These are phyloP conservation scores for Belonocnema kinseyi DNA, from an alignment of 1,140 invertebrate genomes.

Conservation along the genomic window DNA sequence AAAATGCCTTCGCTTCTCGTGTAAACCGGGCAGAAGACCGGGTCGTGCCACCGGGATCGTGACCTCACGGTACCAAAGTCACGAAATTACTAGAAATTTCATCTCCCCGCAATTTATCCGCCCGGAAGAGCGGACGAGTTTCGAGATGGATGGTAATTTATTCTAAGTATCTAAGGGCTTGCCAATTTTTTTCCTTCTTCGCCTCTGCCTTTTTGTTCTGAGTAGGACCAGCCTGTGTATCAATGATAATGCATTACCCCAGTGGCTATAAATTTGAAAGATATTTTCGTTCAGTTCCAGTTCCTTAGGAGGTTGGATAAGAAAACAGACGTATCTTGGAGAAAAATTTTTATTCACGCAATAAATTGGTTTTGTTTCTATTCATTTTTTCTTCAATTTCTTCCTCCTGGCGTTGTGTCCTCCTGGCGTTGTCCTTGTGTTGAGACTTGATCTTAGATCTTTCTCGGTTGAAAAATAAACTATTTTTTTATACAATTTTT, in stretches of 20 bases:
- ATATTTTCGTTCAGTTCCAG: slow-evolving; percentile 14
- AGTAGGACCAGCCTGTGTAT: not conserved
- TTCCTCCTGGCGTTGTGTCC: too few relatives aligned
- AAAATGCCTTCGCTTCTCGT: slow-evolving; percentile 55
- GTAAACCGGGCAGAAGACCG: slow-evolving; percentile 37
- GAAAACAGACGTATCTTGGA: not conserved
- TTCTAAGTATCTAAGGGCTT: slow-evolving; percentile 18
- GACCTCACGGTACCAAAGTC: slow-evolving; percentile 27
- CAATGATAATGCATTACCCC: slow-evolving; percentile 16
- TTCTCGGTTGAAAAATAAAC: too few relatives aligned
- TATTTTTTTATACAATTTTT: too few relatives aligned
- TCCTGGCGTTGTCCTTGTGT: too few relatives aligned
- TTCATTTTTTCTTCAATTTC: too few relatives aligned
- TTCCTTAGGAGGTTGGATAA: not conserved
- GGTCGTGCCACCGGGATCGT: slow-evolving; percentile 35
- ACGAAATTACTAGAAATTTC: slow-evolving; percentile 32
- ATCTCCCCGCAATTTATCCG: slow-evolving; percentile 16
- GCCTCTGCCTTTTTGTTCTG: not conserved
- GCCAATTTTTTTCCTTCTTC: slow-evolving; percentile 23
- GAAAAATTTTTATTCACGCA: not conserved
- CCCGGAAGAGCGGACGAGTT: not conserved
- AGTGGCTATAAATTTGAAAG: slow-evolving; percentile 1
- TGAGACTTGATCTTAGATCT: too few relatives aligned
- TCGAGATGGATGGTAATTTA: slow-evolving; percentile 19
- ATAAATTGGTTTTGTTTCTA: too few relatives aligned